Evolutionary conservation across 2,888 invertebrate genomes (phyloP), one percentile per base, ranked within the genome.

Genomic region (Teinopalpus imperialis): DNA sequence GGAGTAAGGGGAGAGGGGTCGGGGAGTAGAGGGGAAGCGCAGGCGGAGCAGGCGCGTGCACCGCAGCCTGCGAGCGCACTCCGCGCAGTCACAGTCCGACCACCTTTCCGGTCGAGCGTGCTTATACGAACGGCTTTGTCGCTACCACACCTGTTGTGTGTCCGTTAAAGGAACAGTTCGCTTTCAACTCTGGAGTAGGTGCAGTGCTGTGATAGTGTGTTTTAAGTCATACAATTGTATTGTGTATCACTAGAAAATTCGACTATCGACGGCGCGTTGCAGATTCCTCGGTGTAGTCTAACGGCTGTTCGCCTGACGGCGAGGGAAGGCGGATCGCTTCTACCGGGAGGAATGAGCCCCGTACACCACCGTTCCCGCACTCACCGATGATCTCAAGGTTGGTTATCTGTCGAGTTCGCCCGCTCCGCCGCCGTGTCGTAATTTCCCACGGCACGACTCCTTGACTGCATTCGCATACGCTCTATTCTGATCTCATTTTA

Each of bases 341-440:
- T 63, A 78, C 77, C 81, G 87, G 88, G 87, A 88, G 87, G 86
- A 86, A 88, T 88, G 88, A 87, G 86, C 86, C 86, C 86, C 80
- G 85, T 72, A 75, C 73, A 83, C 72, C 75, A 83, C 75, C 74
- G 73, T 61, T 80, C 75, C 74, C 70, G 75, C 77, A 83, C 82
- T 81, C 80, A 86, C 85, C 88, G 87, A 88, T 88, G 88, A 88
- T 87, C 87, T 87, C 87, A 83, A 87, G 88, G 88, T 88, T 81
- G 73, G 83, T n/a, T 65, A 70, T 66, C 60, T 65, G 57, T 59
- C 54, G 40, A 59, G 45, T 52, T 52, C 53, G 47, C 52, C 46
- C 48, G 49, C 46, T n/a, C n/a, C n/a, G 60, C 61, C 56, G 66
- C 61, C 54, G 66, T 79, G 77, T 76, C 75, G 80, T 73, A 70